Evolutionary conservation across 2,888 invertebrate genomes (phyloP).

Genomic region (Orthonevra nobilis): DNA sequence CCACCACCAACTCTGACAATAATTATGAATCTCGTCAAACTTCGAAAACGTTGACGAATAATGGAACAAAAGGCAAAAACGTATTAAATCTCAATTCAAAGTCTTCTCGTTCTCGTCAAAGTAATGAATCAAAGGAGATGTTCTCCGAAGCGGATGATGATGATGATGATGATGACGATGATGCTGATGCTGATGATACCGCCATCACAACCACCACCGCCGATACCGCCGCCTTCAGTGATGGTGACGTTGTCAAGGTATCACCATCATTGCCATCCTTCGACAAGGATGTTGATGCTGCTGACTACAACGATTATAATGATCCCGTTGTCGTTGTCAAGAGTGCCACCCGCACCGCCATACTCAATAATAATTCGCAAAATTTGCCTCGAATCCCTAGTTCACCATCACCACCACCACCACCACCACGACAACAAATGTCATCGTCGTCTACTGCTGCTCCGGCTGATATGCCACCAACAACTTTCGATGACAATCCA

Average conservation of each 20-base stretch:
- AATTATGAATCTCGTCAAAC: conserved; percentile 70
- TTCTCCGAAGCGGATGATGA: conserved; percentile 72
- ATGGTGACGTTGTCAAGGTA: conserved; percentile 66
- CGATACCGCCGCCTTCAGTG: conserved; percentile 25
- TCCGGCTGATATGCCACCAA: conserved; percentile 22
- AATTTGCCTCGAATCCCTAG: too few species aligned
- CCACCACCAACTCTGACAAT: conserved; percentile 53
- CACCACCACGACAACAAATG: conserved; percentile 54
- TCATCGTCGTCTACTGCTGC: conserved; percentile 47
- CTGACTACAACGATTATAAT: conserved; percentile 66
- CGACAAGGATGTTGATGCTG: conserved; percentile 33
- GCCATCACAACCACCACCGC: conserved; percentile 40
- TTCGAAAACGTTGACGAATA: conserved; percentile 62
- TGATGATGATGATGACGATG: conserved; percentile 68
- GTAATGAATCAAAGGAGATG: conserved; percentile 67
- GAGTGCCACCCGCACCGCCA: conserved; percentile 48
- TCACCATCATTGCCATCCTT: conserved; percentile 45
- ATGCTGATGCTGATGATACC: conserved; percentile 40
- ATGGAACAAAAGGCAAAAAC: conserved; percentile 75
- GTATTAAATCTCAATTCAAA: conserved; percentile 75
- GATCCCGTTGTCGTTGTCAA: conserved; percentile 59
- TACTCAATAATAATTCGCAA: conserved; percentile 56
- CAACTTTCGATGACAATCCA: conserved; percentile 75
- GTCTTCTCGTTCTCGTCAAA: conserved; percentile 55
- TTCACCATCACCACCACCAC: conserved; percentile 56